These are phyloP conservation scores for Ophonus ardosiacus DNA, from an alignment of 2,888 invertebrate species.

Conservation along the genomic window DNA sequence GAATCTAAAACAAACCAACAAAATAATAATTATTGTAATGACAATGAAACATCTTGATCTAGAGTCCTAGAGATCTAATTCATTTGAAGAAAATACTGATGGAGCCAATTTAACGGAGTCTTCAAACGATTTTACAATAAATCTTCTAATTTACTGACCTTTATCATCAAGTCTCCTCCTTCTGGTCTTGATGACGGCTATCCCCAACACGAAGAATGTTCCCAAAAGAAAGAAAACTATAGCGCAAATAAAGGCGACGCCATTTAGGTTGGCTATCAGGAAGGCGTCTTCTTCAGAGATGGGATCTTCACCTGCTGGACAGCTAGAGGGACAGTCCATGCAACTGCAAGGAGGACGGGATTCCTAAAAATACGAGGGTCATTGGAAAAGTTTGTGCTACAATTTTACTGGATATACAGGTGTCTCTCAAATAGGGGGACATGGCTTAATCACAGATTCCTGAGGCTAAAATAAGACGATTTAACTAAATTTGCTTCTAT, in stretches of 20 bases:
- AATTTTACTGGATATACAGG: too few relatives aligned
- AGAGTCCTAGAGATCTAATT: too few relatives aligned
- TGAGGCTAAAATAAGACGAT: too few relatives aligned
- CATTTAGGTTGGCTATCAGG: constrained; percentile 80
- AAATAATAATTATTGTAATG: constrained; percentile 8
- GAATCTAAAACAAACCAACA: not conserved
- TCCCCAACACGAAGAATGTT: constrained; percentile 70
- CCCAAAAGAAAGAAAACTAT: constrained; percentile 77
- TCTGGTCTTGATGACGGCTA: constrained; percentile 1
- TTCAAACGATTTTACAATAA: not conserved
- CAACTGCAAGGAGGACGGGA: constrained; percentile 83
- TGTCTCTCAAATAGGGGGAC: too few relatives aligned
- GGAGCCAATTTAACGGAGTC: not conserved
- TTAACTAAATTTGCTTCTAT: too few relatives aligned
- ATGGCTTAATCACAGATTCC: too few relatives aligned
- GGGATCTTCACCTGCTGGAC: constrained; percentile 78
- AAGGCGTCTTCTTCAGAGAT: constrained; percentile 74
- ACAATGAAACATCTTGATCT: too few relatives aligned
- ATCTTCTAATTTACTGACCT: not conserved
- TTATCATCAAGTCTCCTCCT: not conserved
- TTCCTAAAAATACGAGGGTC: not conserved
- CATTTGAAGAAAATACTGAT: not conserved
- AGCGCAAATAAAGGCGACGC: constrained; percentile 81
- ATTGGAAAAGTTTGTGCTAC: not conserved
- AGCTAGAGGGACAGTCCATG: constrained; percentile 84